Evolutionary conservation across 1,140 invertebrate species (phyloP), one percentile per base, ranked within the genome.

Genomic region (Pseudomyrmex flavicornis): DNA sequence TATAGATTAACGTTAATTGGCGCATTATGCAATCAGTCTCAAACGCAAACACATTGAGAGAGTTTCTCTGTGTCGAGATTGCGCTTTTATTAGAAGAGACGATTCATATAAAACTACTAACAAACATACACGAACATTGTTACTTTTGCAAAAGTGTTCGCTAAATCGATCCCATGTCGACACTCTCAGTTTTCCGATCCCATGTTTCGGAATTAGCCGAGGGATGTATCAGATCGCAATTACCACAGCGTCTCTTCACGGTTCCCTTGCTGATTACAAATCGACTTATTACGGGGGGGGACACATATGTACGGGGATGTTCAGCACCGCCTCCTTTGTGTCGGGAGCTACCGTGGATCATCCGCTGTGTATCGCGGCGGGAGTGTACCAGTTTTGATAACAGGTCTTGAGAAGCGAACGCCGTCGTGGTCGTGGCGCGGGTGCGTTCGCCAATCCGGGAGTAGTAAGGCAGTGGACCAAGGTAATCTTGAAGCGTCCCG

Each of bases 401-500:
- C 86, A 85, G 84, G 84, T 88, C 86, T 83, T 54, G 76, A 74
- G 70, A 26, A 84, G 44, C 17, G 15, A 46, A 8, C 80, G n/a
- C 73, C 46, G 58, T 62, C 54, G 72, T 8, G 35, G 62, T 35
- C 5, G 52, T 22, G 61, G 58, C 48, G 65, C 66, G 72, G 59
- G 44, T 20, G 74, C 59, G 83, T 73, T 61, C 61, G 70, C 72
- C 69, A 63, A 65, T 82, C 82, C 74, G 56, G 56, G 70, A 84
- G 89, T 84, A 85, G 83, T 89, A 89, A 90, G 87, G 82, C 87
- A 90, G 86, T 90, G 87, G 89, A 88, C 87, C 89, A 88, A 85
- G 89, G 86, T 85, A 88, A 87, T 90, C 82, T 80, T 82, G 85
- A 76, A 87, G 73, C 86, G 76, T 74, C 80, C 79, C 69, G 20